Evolutionary conservation across 2,888 invertebrate species (phyloP), one percentile per base, ranked within the genome.

Genomic region (Drosophila koepferae): DNA sequence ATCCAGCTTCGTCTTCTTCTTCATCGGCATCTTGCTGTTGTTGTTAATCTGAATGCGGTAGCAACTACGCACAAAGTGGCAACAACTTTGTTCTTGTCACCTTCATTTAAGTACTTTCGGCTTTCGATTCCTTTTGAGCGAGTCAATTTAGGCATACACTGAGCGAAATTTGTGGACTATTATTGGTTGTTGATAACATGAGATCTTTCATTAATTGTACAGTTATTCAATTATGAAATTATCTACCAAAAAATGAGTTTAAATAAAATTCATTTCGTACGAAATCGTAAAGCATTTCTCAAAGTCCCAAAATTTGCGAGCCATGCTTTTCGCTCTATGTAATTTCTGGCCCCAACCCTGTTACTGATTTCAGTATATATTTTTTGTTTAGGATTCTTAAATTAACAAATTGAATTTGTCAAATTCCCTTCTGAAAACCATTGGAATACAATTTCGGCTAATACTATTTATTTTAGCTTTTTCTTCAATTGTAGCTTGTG

Each of bases 11-110:
- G 1, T 14, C 14, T 31, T 70, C 55, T 44, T 12, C 44, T 12
- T 23, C 44, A 23, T 28, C 28, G 6, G 1, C 16, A 9, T 9
- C 38, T 49, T 14, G 4, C 43, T 72, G 59, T 41, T 63, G 61
- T 58, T 38, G 53, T 46, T 54, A 49, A 62, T 67, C 40, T 34
- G 43, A 70, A 40, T 75, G 75, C 49, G 75, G 76, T 73, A 41
- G 64, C 71, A 54, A 38, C 56, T 49, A 16, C 51, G 55, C 56
- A 63, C 56, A 65, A 69, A 69, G 51, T 53, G 54, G 55, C 41
- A 64, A 23, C 56, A 63, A 74, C 41, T 55, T 67, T 51, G 48
- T 53, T 67, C 51, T 71, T 77, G 74, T 77, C 71, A 74, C 59
- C 63, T 67, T 76, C 46, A 68, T 38, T 49, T 66, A 43, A 14